These are phyloP conservation scores for Antedon mediterranea DNA, from an alignment of 53 echinoderm and acorn worm genomes.

Conservation along the genomic window DNA sequence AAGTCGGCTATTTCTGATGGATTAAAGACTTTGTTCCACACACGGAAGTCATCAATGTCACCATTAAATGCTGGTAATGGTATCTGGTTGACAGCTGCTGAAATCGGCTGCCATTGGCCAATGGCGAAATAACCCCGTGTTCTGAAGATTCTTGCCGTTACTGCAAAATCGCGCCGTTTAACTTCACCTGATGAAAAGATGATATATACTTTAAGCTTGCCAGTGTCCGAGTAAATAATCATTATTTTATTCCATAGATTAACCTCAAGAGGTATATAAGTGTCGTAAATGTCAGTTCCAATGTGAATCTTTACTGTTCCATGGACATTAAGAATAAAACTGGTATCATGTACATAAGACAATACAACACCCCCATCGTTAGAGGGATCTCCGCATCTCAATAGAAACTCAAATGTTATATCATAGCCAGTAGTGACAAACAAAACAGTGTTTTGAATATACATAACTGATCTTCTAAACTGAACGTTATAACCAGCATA, in stretches of 20 bases:
- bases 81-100: constrained; percentile 17
- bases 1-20: constrained; percentile 45
- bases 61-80: constrained; percentile 44
- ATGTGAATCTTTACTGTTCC: constrained; percentile 31
- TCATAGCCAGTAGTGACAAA: constrained; percentile 24
- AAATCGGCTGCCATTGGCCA: constrained; percentile 63
- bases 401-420: constrained; percentile 45
- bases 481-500: constrained; percentile 29
- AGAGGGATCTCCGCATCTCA: constrained; percentile 32
- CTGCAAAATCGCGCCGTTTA: constrained; percentile 22
- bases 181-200: constrained; percentile 25
- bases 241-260: constrained; percentile 55
- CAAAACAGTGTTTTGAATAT: constrained; percentile 24
- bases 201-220: constrained; percentile 49
- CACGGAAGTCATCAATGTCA: constrained; percentile 53
- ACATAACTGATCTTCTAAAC: constrained; percentile 35
- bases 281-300: constrained; percentile 29
- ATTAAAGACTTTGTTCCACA: constrained; percentile 57
- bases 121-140: constrained; percentile 59
- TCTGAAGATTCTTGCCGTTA: constrained; percentile 23
- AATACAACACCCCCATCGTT: constrained; percentile 40
- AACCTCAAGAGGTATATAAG: constrained; percentile 34
- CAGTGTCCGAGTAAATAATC: constrained; percentile 39
- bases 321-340: constrained; percentile 46
- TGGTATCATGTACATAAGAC: constrained; percentile 46